These are phyloP conservation scores for Mylabris phalerata DNA, from an alignment of 1,140 invertebrate species.

Conservation along the genomic window DNA sequence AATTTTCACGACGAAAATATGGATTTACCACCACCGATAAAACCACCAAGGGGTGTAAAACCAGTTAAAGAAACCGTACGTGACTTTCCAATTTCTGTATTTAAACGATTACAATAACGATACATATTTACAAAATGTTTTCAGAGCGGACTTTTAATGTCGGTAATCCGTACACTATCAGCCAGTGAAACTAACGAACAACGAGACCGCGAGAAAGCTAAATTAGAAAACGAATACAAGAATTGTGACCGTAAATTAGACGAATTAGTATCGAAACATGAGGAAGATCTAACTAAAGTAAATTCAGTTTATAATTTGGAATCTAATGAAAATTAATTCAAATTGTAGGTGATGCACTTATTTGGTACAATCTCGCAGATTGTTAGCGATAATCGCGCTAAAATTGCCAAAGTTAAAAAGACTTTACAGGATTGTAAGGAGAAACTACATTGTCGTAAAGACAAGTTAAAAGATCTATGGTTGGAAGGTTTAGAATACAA, in stretches of 20 bases:
- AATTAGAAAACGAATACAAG: constrained; percentile 89
- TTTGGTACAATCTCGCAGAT: constrained; percentile 74
- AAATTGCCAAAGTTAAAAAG: constrained; percentile 78
- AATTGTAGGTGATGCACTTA: constrained; percentile 49
- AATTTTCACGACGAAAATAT: constrained; percentile 44
- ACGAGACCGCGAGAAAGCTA: constrained; percentile 86
- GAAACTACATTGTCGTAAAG: constrained; percentile 81
- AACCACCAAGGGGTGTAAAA: constrained; percentile 74
- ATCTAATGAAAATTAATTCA: neutral
- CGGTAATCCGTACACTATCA: constrained; percentile 83
- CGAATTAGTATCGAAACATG: constrained; percentile 80
- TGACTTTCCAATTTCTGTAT: constrained; percentile 33
- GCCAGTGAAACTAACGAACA: constrained; percentile 92
- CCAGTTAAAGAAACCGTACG: constrained; percentile 70
- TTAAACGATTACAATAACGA: neutral
- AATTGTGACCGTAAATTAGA: constrained; percentile 83
- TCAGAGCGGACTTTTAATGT: constrained; percentile 85
- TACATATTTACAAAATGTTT: constrained; percentile 30
- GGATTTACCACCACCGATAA: constrained; percentile 55
- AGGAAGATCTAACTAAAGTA: constrained; percentile 81
- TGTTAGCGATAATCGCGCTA: constrained; percentile 72
- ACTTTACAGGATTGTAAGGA: constrained; percentile 86
- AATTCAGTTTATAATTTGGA: constrained; percentile 24
- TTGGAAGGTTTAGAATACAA: constrained; percentile 89
- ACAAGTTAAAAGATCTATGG: constrained; percentile 90